These are phyloP conservation scores for Quadriops clusia DNA, from an alignment of 2,888 invertebrate species.

Conservation along the genomic window DNA sequence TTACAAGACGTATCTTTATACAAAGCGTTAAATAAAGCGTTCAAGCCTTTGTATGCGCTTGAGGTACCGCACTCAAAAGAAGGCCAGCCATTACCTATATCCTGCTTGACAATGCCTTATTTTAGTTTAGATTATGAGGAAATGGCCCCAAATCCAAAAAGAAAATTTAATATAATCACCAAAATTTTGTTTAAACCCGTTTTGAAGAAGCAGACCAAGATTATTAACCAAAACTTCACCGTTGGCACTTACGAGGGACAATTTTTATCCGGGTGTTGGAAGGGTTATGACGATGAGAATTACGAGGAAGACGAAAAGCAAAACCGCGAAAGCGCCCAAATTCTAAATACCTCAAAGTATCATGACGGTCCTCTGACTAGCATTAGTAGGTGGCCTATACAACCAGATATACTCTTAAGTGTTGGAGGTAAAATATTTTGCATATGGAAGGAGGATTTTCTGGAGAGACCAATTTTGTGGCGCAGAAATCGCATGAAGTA, in stretches of 20 bases:
- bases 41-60: constrained; percentile 52
- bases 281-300: constrained; percentile 51
- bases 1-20: constrained; percentile 47
- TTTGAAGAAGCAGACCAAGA: constrained; percentile 9
- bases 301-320: constrained; percentile 47
- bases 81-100: constrained; percentile 23
- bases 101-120: constrained; percentile 17
- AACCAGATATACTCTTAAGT: constrained; percentile 30
- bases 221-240: constrained; percentile 18
- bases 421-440: constrained; percentile 32
- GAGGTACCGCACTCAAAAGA: constrained; percentile 32
- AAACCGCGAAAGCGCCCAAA: constrained; percentile 40
- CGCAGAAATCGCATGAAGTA: constrained; percentile 46
- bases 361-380: constrained; percentile 62
- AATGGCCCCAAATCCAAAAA: constrained; percentile 10
- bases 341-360: constrained; percentile 40
- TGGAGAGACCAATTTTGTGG: constrained; percentile 53
- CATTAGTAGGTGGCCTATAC: constrained; percentile 25
- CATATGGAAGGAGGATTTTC: constrained; percentile 43
- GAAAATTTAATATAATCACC: constrained; percentile 13
- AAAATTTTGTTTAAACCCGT: constrained; percentile 15
- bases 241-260: constrained; percentile 28
- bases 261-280: constrained; percentile 39
- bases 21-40: constrained; percentile 45
- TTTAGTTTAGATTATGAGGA: constrained; percentile 7